Evolutionary conservation across 2,888 invertebrate species (phyloP).

Genomic region (Unio pictorum): DNA sequence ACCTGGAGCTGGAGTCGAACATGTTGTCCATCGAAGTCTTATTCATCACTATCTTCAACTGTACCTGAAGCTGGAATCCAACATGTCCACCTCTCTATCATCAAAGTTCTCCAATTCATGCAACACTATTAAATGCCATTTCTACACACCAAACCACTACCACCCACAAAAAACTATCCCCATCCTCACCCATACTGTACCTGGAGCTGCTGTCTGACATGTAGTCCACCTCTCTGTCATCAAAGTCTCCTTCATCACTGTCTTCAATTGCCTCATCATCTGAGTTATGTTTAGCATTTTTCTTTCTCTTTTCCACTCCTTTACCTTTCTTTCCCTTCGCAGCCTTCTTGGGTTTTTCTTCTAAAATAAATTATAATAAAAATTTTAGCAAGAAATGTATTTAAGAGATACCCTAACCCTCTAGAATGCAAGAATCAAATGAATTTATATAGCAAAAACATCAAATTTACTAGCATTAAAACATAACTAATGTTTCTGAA

Average conservation of each 20-base stretch:
- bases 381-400: background rate
- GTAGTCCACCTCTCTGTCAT: slow-evolving; percentile 94
- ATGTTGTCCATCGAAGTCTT: slow-evolving; percentile 83
- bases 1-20: too few relatives aligned
- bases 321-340: slow-evolving; percentile 40
- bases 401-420: background rate
- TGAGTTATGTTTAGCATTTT: slow-evolving; percentile 77
- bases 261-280: slow-evolving; percentile 92
- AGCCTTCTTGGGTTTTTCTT: slow-evolving; percentile 41
- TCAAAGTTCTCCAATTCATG: slow-evolving; percentile 85
- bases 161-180: too few relatives aligned
- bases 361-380: slow-evolving; percentile 18
- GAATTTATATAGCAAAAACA: too few relatives aligned
- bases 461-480: too few relatives aligned
- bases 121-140: too few relatives aligned
- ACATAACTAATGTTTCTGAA: too few relatives aligned
- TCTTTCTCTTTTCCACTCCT: slow-evolving; percentile 78
- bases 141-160: too few relatives aligned
- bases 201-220: slow-evolving; percentile 80
- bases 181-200: slow-evolving; percentile 10
- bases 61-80: slow-evolving; percentile 75
- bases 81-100: slow-evolving; percentile 93
- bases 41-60: slow-evolving; percentile 94
- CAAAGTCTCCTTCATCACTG: slow-evolving; percentile 97
- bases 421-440: too few relatives aligned